Evolutionary conservation across 2,888 invertebrate genomes (phyloP).

Genomic region (Drosophila mulleri): DNA sequence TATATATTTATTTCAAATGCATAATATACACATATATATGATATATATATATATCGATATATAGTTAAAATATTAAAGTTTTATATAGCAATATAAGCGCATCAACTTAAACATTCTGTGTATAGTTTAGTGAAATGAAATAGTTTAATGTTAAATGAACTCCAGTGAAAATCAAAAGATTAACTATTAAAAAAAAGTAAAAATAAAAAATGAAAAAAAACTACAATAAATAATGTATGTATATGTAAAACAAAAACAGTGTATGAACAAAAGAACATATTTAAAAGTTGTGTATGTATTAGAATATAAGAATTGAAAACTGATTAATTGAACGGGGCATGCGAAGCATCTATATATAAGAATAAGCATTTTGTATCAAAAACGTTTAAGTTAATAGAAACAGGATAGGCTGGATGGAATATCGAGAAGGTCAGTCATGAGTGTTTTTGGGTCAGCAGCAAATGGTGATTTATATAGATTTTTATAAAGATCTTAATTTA

Average conservation of each 20-base stretch:
- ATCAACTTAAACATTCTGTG: slow-evolving; percentile 70
- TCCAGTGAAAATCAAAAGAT: slow-evolving; percentile 44
- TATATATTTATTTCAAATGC: slow-evolving; percentile 20
- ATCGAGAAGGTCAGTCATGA: slow-evolving; percentile 23
- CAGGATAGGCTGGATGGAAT: slow-evolving; percentile 19
- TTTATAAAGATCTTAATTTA: slow-evolving; percentile 63
- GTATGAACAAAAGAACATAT: slow-evolving; percentile 55
- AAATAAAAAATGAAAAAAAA: neutral
- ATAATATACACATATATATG: slow-evolving; percentile 19
- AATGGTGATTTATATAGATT: slow-evolving; percentile 74
- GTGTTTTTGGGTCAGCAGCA: slow-evolving; percentile 58
- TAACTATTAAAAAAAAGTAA: slow-evolving; percentile 13
- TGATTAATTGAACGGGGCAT: slow-evolving; percentile 50
- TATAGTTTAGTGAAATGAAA: slow-evolving; percentile 79
- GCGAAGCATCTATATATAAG: slow-evolving; percentile 74
- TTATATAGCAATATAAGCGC: slow-evolving; percentile 67
- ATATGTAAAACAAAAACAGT: slow-evolving; percentile 37
- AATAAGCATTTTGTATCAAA: slow-evolving; percentile 60
- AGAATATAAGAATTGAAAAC: slow-evolving; percentile 44
- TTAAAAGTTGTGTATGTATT: slow-evolving; percentile 67
- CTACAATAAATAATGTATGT: slow-evolving; percentile 35
- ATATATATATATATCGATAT: slow-evolving; percentile 19
- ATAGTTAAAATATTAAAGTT: slow-evolving; percentile 46
- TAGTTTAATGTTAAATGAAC: slow-evolving; percentile 73
- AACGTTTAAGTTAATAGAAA: slow-evolving; percentile 38